phyloP scores from a whole-genome alignment of 2,888 invertebrate species.

The Deroplatys truncata region DNA sequence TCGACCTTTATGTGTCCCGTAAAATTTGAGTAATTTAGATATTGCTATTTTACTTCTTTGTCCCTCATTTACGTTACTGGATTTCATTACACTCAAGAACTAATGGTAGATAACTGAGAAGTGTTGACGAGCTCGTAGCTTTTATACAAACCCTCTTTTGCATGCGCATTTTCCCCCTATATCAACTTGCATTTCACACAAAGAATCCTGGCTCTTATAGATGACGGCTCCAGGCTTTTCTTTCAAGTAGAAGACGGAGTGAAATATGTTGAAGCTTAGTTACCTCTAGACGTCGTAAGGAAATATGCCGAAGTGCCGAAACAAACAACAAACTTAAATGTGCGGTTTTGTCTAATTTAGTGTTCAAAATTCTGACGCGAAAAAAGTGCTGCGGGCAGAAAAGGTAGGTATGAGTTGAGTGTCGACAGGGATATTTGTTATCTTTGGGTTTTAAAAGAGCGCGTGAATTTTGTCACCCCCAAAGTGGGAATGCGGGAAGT shows the following conservation, averaged over 20 bases:
- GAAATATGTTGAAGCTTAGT: not conserved
- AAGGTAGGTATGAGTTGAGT: not conserved
- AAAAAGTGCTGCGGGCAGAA: not conserved
- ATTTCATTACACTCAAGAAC: no score
- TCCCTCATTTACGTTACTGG: no score
- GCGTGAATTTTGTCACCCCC: not conserved
- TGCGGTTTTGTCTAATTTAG: not conserved
- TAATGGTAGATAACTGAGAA: not conserved
- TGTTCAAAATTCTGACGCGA: not conserved
- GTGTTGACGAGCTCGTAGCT: not conserved
- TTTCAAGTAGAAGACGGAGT: not conserved
- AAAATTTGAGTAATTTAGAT: no score
- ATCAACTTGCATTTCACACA: not conserved
- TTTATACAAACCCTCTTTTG: not conserved
- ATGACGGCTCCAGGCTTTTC: not conserved
- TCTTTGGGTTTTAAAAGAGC: not conserved
- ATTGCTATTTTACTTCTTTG: no score
- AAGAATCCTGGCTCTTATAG: not conserved
- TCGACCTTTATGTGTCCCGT: no score
- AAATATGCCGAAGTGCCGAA: not conserved
- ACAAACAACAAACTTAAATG: not conserved
- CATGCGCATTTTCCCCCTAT: not conserved
- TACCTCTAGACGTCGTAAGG: not conserved
- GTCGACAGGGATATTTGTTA: not conserved
- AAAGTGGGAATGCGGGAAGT: not conserved